These are phyloP conservation scores for Melanotaenia boesemani DNA, from an alignment of 2,797 vertebrate species.

Conservation along the genomic window DNA sequence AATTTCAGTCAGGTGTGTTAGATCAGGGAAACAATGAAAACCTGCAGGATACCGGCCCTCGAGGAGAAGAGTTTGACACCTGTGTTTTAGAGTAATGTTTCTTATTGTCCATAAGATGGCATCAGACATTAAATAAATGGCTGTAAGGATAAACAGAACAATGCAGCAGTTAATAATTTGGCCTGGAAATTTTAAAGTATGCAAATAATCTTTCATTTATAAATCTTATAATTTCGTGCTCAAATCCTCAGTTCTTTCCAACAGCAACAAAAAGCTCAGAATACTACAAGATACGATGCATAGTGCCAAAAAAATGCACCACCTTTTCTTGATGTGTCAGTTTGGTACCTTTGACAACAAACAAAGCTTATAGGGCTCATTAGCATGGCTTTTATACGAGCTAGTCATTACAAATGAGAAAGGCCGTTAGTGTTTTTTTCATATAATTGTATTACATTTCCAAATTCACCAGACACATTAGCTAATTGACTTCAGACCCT, in stretches of 20 bases:
- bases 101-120: conserved; percentile 52
- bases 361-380: conserved; percentile 47
- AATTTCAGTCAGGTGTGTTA: no score
- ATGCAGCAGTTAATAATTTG: background rate
- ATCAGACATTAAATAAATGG: conserved; percentile 32
- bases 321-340: conserved; percentile 7
- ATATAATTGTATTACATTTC: conserved; percentile 19
- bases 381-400: conserved; percentile 53
- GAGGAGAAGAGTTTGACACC: no score
- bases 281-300: background rate
- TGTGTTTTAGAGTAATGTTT: conserved; percentile 29
- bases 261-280: background rate
- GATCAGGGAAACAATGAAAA: no score
- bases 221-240: background rate
- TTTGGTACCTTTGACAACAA: conserved; percentile 26
- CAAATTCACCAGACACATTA: conserved; percentile 17
- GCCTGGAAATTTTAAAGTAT: background rate
- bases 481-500: conserved; percentile 56
- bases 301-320: background rate
- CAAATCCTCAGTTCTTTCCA: background rate
- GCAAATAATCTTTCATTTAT: background rate
- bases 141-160: background rate
- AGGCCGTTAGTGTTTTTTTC: conserved; percentile 12
- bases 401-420: conserved; percentile 39
- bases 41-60: no score